Evolutionary conservation across 2,888 invertebrate genomes (phyloP), one percentile per base, ranked within the genome.

Genomic region (Drosophila neoperkinsi): DNA sequence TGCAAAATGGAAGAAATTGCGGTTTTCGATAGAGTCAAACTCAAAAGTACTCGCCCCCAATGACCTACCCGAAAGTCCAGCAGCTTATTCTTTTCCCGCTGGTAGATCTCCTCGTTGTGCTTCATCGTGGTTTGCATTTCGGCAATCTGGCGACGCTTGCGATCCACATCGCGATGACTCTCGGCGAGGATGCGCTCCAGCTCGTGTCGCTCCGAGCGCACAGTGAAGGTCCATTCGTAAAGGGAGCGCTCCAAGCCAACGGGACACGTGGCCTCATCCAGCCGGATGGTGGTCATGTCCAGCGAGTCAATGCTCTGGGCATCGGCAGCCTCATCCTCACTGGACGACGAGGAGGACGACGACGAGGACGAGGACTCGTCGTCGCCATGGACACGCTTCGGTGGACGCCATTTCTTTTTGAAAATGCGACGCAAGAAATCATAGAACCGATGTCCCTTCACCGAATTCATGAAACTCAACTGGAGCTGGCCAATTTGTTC

Each of bases 351-450:
- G 0, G 95, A 95, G 1, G 95, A 95, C 2, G 94, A 94, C 0
- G 95, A 94, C 46, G 1, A 84, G 84, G 74, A 84, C 86, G 46
- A 46, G 25, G 46, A 25, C 94, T 94, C 95, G 56, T 92, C 92
- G 66, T 94, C 94, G 7, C 94, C 94, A 56, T 93, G 94, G 57
- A 90, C 93, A 1, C 94, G 93, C 87, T 96, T 96, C 0, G 95
- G 95, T 9, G 96, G 95, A 74, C 96, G 96, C 87, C 96, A 97
- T 88, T 96, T 97, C 91, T 97, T 98, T 90, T 96, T 96, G 89
- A 96, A 98, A 64, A 98, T 97, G 86, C 96, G 95, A 28, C 95
- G 94, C 50, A 98, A 92, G 90, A 97, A 98, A 83, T 96, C 96
- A 9, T 95, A 95, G 91, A 96, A 98, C 91, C 96, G 97, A 89